phyloP scores from a whole-genome alignment of 92 coral and sea anemone species.

The Paramuricea clavata region DNA sequence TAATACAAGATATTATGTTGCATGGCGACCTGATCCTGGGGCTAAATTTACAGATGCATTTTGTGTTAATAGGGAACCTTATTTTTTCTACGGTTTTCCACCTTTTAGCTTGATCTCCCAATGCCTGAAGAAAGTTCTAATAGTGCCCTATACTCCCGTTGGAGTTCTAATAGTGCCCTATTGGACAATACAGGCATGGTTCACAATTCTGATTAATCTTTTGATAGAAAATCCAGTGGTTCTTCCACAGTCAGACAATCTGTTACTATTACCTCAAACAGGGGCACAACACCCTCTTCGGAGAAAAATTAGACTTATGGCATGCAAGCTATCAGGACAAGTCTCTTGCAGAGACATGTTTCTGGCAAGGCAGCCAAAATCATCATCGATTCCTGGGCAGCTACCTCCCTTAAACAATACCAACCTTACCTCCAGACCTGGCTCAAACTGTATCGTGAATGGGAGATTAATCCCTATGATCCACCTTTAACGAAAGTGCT shows the following conservation, averaged over 20 bases:
- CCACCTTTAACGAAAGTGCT: slow-evolving; percentile 51
- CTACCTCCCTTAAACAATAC: slow-evolving; percentile 59
- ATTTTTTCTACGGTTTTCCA: slow-evolving; percentile 52
- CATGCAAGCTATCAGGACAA: slow-evolving; percentile 72
- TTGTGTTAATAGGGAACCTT: slow-evolving; percentile 25
- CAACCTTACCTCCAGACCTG: slow-evolving; percentile 53
- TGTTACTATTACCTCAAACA: slow-evolving; percentile 52
- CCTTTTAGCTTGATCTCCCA: slow-evolving; percentile 60
- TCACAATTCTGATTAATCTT: slow-evolving; percentile 48
- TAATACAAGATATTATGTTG: no score
- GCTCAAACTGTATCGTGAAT: slow-evolving; percentile 55
- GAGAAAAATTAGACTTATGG: slow-evolving; percentile 48
- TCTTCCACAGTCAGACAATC: slow-evolving; percentile 51
- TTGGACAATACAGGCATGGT: slow-evolving; percentile 64
- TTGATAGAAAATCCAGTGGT: slow-evolving; percentile 41
- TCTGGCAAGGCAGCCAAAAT: slow-evolving; percentile 48
- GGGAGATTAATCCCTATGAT: slow-evolving; percentile 48
- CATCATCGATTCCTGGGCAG: slow-evolving; percentile 61
- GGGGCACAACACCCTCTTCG: slow-evolving; percentile 63
- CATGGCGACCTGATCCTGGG: slow-evolving; percentile 56
- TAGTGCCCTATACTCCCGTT: slow-evolving; percentile 50
- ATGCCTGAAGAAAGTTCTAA: slow-evolving; percentile 63
- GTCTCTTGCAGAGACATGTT: slow-evolving; percentile 57
- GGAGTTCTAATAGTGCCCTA: slow-evolving; percentile 61
- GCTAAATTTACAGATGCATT: slow-evolving; percentile 51